phyloP scores from a whole-genome alignment of 2,113 vertebrate species.

The Nycticryphes semicollaris region DNA sequence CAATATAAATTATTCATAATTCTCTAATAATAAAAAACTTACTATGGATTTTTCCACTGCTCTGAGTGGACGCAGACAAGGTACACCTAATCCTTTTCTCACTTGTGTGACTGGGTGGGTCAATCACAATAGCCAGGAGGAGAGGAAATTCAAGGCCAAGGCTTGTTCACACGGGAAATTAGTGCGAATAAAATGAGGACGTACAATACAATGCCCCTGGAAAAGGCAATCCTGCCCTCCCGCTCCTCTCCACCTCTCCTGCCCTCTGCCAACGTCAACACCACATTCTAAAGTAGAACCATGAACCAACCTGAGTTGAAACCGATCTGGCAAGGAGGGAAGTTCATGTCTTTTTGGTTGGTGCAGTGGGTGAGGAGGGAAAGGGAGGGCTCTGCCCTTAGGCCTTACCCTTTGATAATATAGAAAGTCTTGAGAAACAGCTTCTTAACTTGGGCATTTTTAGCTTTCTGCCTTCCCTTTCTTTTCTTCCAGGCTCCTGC shows the following conservation, averaged over 20 bases:
- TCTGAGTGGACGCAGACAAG: neutral
- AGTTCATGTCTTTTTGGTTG: neutral
- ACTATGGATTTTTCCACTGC: neutral
- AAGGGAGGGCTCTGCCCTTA: neutral
- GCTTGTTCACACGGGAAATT: slow-evolving; percentile 9
- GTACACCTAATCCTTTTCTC: neutral
- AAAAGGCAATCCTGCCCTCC: neutral
- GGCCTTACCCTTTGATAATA: neutral
- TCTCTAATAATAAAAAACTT: neutral
- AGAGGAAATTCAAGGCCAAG: neutral
- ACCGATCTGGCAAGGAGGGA: neutral
- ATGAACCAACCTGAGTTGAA: neutral
- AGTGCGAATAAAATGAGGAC: neutral
- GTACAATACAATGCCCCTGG: neutral
- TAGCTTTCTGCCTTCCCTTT: neutral
- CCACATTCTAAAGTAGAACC: neutral
- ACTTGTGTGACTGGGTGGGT: neutral
- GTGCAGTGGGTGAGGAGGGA: neutral
- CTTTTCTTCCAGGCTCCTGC: neutral
- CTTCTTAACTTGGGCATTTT: neutral
- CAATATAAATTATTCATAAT: neutral
- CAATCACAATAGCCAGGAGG: neutral
- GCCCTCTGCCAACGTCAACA: neutral
- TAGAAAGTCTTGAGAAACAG: neutral
- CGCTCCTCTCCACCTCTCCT: neutral